phyloP scores from a whole-genome alignment of 2,888 invertebrate species.

The Xanthia icteritia region DNA sequence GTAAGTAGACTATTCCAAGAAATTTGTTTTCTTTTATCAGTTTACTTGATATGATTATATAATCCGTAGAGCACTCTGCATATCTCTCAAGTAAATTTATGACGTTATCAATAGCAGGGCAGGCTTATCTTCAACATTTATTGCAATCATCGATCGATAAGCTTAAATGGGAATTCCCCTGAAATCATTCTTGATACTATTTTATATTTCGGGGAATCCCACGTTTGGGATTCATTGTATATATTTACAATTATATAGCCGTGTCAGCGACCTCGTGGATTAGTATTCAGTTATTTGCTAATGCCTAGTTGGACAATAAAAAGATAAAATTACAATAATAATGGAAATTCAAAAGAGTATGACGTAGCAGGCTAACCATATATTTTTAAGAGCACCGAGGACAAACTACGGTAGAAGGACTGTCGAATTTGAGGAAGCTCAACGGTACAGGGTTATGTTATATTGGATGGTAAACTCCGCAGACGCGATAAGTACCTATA shows the following conservation, averaged over 20 bases:
- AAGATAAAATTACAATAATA: background rate
- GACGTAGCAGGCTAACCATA: background rate
- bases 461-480: background rate
- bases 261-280: background rate
- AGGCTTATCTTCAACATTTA: background rate
- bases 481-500: background rate
- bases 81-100: background rate
- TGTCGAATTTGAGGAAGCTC: background rate
- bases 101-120: background rate
- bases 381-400: background rate
- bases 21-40: background rate
- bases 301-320: background rate
- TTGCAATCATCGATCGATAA: background rate
- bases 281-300: background rate
- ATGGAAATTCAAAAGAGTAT: background rate
- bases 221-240: background rate
- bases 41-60: background rate
- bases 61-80: too few relatives aligned
- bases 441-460: background rate
- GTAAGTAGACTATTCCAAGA: background rate
- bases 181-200: background rate
- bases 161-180: conserved; percentile 11
- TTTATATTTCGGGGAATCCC: background rate
- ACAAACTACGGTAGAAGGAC: background rate
- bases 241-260: background rate